A percentile compares a stretch with the other conserved stretches of the same genome.
These are phyloP conservation scores for Ceraclea dissimilis DNA, from an alignment of 2,888 invertebrate genomes.

Conservation along the genomic window DNA sequence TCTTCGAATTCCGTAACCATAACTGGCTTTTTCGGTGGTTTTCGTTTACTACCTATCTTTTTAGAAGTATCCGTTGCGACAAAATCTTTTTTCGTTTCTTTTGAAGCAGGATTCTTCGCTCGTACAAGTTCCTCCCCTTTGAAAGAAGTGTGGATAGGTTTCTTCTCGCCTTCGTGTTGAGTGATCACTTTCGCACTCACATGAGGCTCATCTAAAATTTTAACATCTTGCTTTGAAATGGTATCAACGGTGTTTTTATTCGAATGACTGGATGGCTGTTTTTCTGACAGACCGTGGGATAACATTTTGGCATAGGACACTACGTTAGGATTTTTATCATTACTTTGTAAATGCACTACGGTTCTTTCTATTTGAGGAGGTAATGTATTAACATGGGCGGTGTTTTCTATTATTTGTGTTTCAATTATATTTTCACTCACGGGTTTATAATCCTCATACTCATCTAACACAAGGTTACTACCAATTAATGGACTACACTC, in stretches of 20 bases:
- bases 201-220: conserved; percentile 28
- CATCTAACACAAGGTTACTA: neutral
- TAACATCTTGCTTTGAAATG: conserved; percentile 4
- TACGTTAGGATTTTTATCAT: neutral
- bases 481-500: too few relatives aligned
- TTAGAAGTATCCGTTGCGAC: conserved; percentile 22
- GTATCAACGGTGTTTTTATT: conserved; percentile 24
- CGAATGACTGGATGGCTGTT: conserved; percentile 49
- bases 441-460: neutral
- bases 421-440: neutral
- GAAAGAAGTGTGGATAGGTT: conserved; percentile 8
- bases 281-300: conserved; percentile 51
- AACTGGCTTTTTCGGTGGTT: conserved; percentile 25
- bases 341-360: neutral
- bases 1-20: conserved; percentile 2
- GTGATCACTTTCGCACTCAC: conserved; percentile 27
- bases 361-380: neutral
- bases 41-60: conserved; percentile 22
- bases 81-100: conserved; percentile 14
- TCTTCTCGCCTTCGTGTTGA: conserved; percentile 19
- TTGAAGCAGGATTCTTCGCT: conserved; percentile 13
- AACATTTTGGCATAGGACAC: conserved; percentile 67
- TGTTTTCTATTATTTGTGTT: neutral
- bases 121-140: neutral
- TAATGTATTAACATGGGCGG: neutral